Conservation (phyloP, 2,888 invertebrate species). For the Cephus sareptanus region DNA sequence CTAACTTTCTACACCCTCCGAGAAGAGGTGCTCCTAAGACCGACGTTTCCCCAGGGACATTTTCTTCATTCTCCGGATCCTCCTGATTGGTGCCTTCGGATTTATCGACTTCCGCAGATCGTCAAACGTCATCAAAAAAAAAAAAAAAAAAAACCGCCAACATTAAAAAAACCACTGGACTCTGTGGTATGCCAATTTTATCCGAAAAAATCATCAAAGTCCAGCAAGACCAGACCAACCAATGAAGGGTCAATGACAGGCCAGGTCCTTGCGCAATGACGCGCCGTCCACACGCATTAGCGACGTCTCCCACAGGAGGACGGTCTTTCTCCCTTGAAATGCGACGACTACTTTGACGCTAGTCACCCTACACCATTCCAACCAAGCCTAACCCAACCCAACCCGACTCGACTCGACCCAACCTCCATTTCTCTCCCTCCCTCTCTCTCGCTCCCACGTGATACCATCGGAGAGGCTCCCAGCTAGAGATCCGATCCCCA, state of each 20-base stretch:
- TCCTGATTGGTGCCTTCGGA: neutral
- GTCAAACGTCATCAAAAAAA: neutral
- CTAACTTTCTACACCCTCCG: neutral
- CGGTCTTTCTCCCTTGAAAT: neutral
- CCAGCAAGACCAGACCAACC: too few species aligned
- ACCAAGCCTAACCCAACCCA: neutral
- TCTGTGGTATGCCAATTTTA: too few species aligned
- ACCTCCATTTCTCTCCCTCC: conserved; percentile 13
- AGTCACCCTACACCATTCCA: conserved; percentile 7
- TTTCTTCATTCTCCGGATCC: neutral
- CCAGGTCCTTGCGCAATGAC: neutral
- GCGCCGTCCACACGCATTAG: neutral
- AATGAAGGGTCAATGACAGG: neutral
- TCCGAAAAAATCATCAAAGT: too few species aligned
- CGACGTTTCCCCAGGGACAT: neutral
- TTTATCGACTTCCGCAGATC: neutral
- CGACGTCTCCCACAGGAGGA: neutral
- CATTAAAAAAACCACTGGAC: neutral
- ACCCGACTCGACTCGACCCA: neutral
- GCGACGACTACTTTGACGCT: conserved; percentile 10
- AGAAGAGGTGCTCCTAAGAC: neutral
- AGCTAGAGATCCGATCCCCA: conserved; percentile 2
- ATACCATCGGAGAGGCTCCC: conserved; percentile 1
- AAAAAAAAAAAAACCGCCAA: neutral
- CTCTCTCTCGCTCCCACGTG: neutral